Conservation (phyloP, 1,140 invertebrate genomes). For the Melitaea cinxia region DNA sequence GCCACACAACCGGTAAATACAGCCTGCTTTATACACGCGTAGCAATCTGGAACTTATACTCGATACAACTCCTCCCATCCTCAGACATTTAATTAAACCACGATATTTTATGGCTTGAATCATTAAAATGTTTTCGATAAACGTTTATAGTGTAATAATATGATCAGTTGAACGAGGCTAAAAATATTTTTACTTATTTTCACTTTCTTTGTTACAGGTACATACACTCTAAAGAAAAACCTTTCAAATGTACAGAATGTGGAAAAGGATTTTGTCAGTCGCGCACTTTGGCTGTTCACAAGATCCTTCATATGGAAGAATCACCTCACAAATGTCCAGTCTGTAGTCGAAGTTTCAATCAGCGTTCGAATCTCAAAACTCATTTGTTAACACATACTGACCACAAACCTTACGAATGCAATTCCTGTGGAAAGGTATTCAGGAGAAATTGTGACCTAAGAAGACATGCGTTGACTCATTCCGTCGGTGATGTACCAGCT, state of each 20-base stretch:
- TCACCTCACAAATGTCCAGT: slow-evolving; percentile 96
- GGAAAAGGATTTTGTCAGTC: slow-evolving; percentile 98
- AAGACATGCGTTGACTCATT: slow-evolving; percentile 92
- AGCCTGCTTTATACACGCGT: slow-evolving; percentile 39
- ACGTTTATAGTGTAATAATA: slow-evolving; percentile 37
- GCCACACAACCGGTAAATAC: slow-evolving; percentile 50
- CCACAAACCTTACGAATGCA: slow-evolving; percentile 96
- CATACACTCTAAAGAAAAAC: slow-evolving; percentile 98
- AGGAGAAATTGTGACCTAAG: slow-evolving; percentile 92
- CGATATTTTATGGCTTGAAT: slow-evolving; percentile 63
- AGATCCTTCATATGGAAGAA: slow-evolving; percentile 95
- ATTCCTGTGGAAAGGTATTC: slow-evolving; percentile 94
- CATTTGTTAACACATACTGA: slow-evolving; percentile 97
- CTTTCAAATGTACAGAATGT: slow-evolving; percentile 97
- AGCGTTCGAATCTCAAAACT: slow-evolving; percentile 95
- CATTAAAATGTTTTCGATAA: slow-evolving; percentile 53
- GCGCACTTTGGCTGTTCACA: slow-evolving; percentile 95
- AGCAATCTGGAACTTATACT: slow-evolving; percentile 52
- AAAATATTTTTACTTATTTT: slow-evolving; percentile 44
- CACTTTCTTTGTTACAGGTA: slow-evolving; percentile 88
- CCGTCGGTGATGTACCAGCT: slow-evolving; percentile 90
- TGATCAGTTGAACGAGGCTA: slow-evolving; percentile 26
- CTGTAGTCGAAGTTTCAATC: slow-evolving; percentile 94
- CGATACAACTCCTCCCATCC: slow-evolving; percentile 57
- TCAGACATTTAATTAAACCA: slow-evolving; percentile 71